Base-by-base conservation (phyloP, 2,797 vertebrate genomes). In the Tamandua tetradactyla region DNA sequence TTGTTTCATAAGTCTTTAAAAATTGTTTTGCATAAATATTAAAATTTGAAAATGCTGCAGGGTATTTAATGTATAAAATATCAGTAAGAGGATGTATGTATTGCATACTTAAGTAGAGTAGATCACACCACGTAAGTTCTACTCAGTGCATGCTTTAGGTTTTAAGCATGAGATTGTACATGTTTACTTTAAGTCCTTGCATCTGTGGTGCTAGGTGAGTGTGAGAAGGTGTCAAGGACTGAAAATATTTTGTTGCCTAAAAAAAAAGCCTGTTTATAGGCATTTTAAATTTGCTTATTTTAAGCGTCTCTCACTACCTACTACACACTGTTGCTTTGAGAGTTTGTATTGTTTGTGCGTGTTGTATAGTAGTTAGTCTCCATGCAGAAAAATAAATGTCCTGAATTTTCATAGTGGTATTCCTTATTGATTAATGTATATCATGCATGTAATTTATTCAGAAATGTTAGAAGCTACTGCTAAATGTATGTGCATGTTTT, bases 141-240 rank as follows among this genome's bases (percentile, higher is more conserved):
- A 64, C 75, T 72, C 74, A 91, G 25, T 97, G 98, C 98, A 98
- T 98, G 98, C 97, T 98, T 98, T 95, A 95, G 93, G 84, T 95
- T 90, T 69, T 96, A 97, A 98, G 98, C 98, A 98, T 98, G 98
- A 97, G 94, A 89, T 94, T 69, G 37, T 97, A 96, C 95, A 90
- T 88, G 95, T 98, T 97, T 97, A 97, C 97, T 94, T 42, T 97
- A 94, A 92, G 97, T 97, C 98, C 98, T 98, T 98, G 97, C 95
- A 96, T 97, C 97, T 97, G 97, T 94, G 98, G 98, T 98, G 98
- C 98, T 98, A 98, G 98, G 97, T 97, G 91, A 96, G 95, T 97
- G 95, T 98, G 97, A 98, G 97, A 97, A 93, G 93, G 91, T 96
- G 97, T 93, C 96, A 97, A 98, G 98, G 98, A 97, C 98, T 91